Evolutionary conservation across 2,888 invertebrate species (phyloP).

Genomic region (Lasioglossum leucozonium): DNA sequence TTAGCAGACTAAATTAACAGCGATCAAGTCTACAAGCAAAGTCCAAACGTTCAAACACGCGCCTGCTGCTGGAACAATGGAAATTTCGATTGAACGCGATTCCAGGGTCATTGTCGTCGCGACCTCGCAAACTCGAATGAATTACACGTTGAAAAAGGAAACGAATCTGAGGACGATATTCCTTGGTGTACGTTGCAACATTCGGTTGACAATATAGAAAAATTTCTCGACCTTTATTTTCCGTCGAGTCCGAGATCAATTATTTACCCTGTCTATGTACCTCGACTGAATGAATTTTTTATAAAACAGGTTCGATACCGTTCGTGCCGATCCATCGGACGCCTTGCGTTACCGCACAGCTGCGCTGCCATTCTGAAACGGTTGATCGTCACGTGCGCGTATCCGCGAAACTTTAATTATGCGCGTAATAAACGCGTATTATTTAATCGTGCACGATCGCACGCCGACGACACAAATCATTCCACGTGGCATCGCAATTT

Average conservation of each 20-base stretch:
- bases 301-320: constrained; percentile 2
- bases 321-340: not conserved
- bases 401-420: constrained; percentile 44
- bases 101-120: constrained; percentile 19
- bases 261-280: constrained; percentile 43
- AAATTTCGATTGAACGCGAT: constrained; percentile 12
- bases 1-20: not conserved
- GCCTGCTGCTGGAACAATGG: not conserved
- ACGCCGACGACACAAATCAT: constrained; percentile 29
- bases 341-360: not conserved
- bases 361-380: not conserved
- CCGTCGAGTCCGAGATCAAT: constrained; percentile 27
- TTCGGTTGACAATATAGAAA: constrained; percentile 46
- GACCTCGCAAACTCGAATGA: constrained; percentile 17
- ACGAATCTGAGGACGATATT: constrained; percentile 3
- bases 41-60: not conserved
- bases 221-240: constrained; percentile 51
- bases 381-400: not conserved
- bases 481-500: constrained; percentile 30
- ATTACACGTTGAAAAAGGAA: constrained; percentile 10
- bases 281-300: constrained; percentile 43
- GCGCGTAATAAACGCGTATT: constrained; percentile 46
- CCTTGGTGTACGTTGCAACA: constrained; percentile 38
- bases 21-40: not conserved
- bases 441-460: constrained; percentile 31